Conservation (phyloP, 2,888 invertebrate species). For the Drosophila monieri region DNA sequence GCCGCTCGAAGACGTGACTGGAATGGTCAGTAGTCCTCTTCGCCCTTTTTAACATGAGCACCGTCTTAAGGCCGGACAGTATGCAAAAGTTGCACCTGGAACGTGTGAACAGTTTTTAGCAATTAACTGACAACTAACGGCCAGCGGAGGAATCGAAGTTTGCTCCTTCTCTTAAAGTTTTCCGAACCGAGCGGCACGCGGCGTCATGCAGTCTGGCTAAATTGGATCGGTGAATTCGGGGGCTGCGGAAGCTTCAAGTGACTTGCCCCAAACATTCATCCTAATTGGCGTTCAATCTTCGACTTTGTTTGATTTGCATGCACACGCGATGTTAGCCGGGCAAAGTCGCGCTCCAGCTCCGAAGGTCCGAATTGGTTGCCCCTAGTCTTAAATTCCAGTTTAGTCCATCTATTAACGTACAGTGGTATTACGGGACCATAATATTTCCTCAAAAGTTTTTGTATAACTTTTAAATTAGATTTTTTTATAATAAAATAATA, state of each 20-base stretch:
- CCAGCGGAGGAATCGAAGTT: constrained; percentile 6
- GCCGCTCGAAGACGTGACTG: constrained; percentile 78
- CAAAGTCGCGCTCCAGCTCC: constrained; percentile 5
- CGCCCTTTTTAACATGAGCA: constrained; percentile 6
- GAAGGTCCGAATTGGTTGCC: constrained; percentile 24
- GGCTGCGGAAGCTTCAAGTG: constrained; percentile 36
- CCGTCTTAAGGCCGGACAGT: constrained; percentile 27
- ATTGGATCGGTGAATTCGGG: constrained; percentile 31
- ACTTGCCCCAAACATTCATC: constrained; percentile 83
- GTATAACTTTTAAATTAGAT: not conserved
- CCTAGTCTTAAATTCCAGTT: constrained; percentile 54
- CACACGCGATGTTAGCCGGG: constrained; percentile 58
- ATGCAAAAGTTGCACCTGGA: constrained; percentile 73
- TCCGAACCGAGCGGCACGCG: constrained; percentile 46
- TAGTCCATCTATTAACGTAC: constrained; percentile 35
- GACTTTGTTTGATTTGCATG: constrained; percentile 71
- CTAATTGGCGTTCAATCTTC: constrained; percentile 84
- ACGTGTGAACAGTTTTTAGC: constrained; percentile 80
- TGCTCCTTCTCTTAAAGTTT: not conserved
- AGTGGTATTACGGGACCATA: constrained; percentile 22
- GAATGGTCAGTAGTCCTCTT: constrained; percentile 47
- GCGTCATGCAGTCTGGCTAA: constrained; percentile 77
- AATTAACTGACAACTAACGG: constrained; percentile 63
- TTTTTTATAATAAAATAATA: not conserved
- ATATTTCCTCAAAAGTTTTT: not conserved